These are phyloP conservation scores for Ormia ochracea DNA, from an alignment of 2,888 invertebrate genomes.

Conservation along the genomic window DNA sequence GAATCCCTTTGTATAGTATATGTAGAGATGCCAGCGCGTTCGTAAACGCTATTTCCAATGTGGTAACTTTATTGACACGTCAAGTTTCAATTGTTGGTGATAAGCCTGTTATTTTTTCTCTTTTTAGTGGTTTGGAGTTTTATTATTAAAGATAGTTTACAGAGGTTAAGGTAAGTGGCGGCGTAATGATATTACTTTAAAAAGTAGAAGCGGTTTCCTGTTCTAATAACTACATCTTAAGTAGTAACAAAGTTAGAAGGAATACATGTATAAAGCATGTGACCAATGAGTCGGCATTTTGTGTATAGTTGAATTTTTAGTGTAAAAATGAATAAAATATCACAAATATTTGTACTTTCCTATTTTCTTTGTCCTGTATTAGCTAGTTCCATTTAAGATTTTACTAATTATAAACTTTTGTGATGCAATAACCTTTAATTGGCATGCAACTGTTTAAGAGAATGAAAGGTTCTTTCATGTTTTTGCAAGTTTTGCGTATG, in stretches of 20 bases:
- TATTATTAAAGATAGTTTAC: not conserved
- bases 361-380: not conserved
- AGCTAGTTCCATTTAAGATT: not conserved
- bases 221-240: not conserved
- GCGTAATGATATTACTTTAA: not conserved
- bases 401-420: not conserved
- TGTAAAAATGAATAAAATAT: not conserved
- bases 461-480: not conserved
- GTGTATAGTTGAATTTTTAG: not conserved
- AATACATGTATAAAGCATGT: conserved; percentile 11
- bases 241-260: too few relatives aligned
- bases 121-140: conserved; percentile 4
- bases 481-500: too few relatives aligned
- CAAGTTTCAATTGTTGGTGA: not conserved
- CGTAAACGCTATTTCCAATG: too few relatives aligned
- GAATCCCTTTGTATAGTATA: too few relatives aligned
- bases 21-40: too few relatives aligned
- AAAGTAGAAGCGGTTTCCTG: not conserved
- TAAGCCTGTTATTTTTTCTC: not conserved
- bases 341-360: not conserved
- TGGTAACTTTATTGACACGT: conserved; percentile 52
- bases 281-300: not conserved
- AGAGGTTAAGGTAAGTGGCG: conserved; percentile 31
- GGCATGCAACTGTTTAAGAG: conserved; percentile 30
- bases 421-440: conserved; percentile 50